Evolutionary conservation across 2,888 invertebrate genomes (phyloP).

Genomic region (Colostygia pectinataria): DNA sequence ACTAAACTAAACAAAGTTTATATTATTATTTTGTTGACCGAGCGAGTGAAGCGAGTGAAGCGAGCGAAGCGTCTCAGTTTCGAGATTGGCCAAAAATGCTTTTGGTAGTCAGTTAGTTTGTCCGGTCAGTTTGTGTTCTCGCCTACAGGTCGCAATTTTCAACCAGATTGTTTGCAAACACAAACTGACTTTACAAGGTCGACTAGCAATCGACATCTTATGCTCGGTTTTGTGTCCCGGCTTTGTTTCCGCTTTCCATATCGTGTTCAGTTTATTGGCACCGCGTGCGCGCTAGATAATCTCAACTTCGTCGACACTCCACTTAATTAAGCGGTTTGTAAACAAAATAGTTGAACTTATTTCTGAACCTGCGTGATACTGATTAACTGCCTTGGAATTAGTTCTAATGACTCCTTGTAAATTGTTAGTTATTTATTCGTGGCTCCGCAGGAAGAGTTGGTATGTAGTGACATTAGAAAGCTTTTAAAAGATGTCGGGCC

Average conservation of each 20-base stretch:
- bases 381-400: conserved; percentile 46
- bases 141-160: too few species aligned
- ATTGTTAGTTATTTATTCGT: conserved; percentile 5
- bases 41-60: too few species aligned
- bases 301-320: conserved; percentile 42
- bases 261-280: conserved; percentile 29
- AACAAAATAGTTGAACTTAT: conserved; percentile 52
- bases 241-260: conserved; percentile 1
- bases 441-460: conserved; percentile 11
- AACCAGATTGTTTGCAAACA: too few species aligned
- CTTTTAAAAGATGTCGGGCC: conserved; percentile 38
- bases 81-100: too few species aligned
- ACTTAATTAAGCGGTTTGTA: conserved; percentile 61
- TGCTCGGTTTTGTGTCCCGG: too few species aligned
- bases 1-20: too few species aligned
- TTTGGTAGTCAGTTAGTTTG: too few species aligned
- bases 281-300: conserved; percentile 39
- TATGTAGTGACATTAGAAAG: conserved; percentile 43
- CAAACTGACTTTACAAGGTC: too few species aligned
- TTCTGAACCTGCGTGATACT: conserved; percentile 40
- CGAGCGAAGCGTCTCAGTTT: too few species aligned
- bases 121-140: too few species aligned
- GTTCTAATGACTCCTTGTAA: conserved; percentile 35
- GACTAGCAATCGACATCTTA: too few species aligned
- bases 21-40: too few species aligned